Evolutionary conservation across 2,113 vertebrate genomes (phyloP), one percentile per base, ranked within the genome.

Genomic region (Gallinago media): DNA sequence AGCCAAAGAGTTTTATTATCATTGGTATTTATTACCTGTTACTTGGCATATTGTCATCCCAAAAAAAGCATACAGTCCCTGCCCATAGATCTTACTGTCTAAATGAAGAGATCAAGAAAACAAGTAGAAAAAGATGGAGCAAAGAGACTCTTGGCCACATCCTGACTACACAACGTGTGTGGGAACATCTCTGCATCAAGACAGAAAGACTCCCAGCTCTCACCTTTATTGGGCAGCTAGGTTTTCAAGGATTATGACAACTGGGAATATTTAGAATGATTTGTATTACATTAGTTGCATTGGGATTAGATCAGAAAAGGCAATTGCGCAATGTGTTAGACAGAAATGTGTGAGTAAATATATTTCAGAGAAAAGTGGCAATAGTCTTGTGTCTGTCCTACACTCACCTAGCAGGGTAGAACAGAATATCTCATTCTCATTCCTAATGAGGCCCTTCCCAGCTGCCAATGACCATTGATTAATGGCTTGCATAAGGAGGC

Each of bases 81-180:
- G 49, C 27, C 47, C 68, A 65, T 47, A 91, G 55, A 93, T 86
- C 76, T 88, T 71, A 46, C 72, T 75, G 79, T 81, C 61, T 89
- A 91, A 94, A 93, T 91, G 62, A 96, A 96, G 87, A 97, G 70
- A 96, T 92, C 91, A 92, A 78, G 76, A 74, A 44, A 21, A 86
- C 47, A 93, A 88, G 76, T 7, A 78, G 88, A 78, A 91, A 89
- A 95, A 92, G 90, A 59, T 23, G 47, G 75, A 81, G 59, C 40
- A 89, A 86, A 88, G 79, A 62, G 90, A 72, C 11, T 88, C 79
- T 81, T 78, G 52, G 83, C 85, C 88, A 92, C 0, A 1, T 71
- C 65, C 76, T 72, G 68, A 52, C 72, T 74, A 52, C 34, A 42
- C 44, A 52, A 26, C 1, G 5, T 6, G 4, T 34, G 56, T 66